Conservation (phyloP, 2,113 vertebrate species). For the Nothocercus julius region DNA sequence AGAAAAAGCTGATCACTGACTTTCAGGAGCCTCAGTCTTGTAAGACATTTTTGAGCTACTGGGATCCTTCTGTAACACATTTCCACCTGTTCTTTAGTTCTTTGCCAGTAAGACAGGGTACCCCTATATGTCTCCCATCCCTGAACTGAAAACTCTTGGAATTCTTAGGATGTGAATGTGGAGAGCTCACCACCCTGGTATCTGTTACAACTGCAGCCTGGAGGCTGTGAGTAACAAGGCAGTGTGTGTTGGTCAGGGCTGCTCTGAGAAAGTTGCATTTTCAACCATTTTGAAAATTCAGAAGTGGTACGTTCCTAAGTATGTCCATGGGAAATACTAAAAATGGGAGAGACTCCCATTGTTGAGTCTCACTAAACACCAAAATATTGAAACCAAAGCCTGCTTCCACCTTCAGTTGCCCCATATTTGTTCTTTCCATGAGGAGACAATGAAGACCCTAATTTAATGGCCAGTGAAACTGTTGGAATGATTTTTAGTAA, state of each 20-base stretch:
- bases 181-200: neutral
- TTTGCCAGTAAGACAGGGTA: neutral
- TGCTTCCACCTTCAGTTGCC: neutral
- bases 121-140: neutral
- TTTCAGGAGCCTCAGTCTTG: neutral
- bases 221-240: neutral
- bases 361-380: neutral
- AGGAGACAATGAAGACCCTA: neutral
- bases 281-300: neutral
- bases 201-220: neutral
- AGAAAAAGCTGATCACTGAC: neutral
- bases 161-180: neutral
- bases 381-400: neutral
- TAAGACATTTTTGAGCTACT: neutral
- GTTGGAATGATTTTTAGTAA: neutral
- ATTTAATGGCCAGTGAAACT: neutral
- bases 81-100: neutral
- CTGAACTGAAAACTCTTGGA: neutral
- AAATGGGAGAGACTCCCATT: neutral
- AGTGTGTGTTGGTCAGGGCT: neutral
- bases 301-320: neutral
- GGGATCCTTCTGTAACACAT: neutral
- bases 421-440: neutral
- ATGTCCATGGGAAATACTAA: neutral
- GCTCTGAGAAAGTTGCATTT: neutral